A percentile compares a stretch with the other conserved stretches of the same genome.
Conservation (phyloP, 2,888 invertebrate species). For the Eupelmus urozonus region DNA sequence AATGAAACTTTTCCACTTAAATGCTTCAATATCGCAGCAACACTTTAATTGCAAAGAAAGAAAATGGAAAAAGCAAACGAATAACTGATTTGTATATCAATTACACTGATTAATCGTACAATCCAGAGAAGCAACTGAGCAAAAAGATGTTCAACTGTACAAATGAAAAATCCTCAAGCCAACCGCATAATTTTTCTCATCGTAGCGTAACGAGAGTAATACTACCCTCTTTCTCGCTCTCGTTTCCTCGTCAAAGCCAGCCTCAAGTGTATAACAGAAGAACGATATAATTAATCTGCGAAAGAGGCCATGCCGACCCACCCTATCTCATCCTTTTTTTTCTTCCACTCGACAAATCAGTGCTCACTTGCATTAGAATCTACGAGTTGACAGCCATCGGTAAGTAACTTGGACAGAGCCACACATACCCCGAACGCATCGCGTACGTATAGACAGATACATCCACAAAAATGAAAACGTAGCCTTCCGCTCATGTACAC, state of each 20-base stretch:
- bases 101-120: conserved; percentile 49
- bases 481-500: neutral
- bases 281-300: conserved; percentile 23
- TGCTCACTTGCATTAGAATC: neutral
- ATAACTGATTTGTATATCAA: conserved; percentile 25
- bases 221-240: neutral
- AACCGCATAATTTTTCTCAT: neutral
- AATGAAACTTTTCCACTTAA: too few relatives aligned
- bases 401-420: conserved; percentile 18
- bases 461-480: neutral
- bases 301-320: neutral
- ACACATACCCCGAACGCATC: neutral
- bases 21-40: too few relatives aligned
- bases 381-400: neutral
- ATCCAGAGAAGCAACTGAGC: neutral
- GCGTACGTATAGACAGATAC: neutral
- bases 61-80: conserved; percentile 15
- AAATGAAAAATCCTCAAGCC: conserved; percentile 12
- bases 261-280: conserved; percentile 20
- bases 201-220: conserved; percentile 6
- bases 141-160: neutral
- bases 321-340: neutral
- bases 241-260: conserved; percentile 3
- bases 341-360: conserved; percentile 19
- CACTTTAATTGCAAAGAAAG: too few relatives aligned